These are phyloP conservation scores for Ditula angustiorana DNA, from an alignment of 2,888 invertebrate species.

Conservation along the genomic window DNA sequence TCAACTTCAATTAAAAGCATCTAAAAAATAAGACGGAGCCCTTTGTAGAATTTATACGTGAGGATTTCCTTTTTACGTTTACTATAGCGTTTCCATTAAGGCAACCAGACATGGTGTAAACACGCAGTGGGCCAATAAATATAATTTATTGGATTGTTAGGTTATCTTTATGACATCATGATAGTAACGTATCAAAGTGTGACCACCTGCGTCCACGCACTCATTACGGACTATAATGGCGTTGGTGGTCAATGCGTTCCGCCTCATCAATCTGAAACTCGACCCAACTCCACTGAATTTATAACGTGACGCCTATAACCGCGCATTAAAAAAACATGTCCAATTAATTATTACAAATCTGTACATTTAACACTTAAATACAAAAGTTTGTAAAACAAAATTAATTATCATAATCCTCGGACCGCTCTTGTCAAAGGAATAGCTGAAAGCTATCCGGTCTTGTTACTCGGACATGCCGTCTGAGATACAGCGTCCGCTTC, in stretches of 20 bases:
- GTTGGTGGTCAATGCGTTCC: not conserved
- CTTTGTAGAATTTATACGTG: not conserved
- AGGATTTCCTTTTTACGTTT: not conserved
- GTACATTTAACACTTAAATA: not conserved
- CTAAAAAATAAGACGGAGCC: too few relatives aligned
- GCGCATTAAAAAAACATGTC: not conserved
- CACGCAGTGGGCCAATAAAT: not conserved
- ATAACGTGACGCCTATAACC: not conserved
- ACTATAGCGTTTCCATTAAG: not conserved
- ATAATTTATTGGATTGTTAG: not conserved
- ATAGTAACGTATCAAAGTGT: slow-evolving; percentile 57
- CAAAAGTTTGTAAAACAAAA: not conserved
- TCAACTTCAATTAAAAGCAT: too few relatives aligned
- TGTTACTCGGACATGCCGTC: slow-evolving; percentile 9
- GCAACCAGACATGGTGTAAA: not conserved
- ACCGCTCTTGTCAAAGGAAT: not conserved
- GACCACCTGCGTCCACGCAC: slow-evolving; percentile 42
- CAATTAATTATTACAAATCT: not conserved
- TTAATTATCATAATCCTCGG: not conserved
- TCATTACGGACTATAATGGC: slow-evolving; percentile 82
- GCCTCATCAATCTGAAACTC: slow-evolving; percentile 2
- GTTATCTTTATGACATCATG: slow-evolving; percentile 57
- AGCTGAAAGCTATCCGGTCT: not conserved
- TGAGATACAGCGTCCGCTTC: slow-evolving; percentile 10
- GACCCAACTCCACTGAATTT: not conserved